These are phyloP conservation scores for Limenitis camilla DNA, from an alignment of 2,888 invertebrate species.

Conservation along the genomic window DNA sequence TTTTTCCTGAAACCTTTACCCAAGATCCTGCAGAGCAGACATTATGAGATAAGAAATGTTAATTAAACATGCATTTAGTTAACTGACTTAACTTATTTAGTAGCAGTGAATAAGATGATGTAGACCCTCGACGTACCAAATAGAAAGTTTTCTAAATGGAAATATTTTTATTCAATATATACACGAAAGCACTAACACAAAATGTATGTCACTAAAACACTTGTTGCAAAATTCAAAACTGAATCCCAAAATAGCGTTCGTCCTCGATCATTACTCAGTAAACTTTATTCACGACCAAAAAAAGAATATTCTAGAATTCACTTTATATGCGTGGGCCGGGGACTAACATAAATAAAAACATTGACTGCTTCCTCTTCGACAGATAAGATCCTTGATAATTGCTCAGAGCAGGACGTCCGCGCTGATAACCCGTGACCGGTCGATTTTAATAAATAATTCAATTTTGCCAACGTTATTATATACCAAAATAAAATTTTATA, in stretches of 20 bases:
- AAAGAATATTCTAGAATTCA: slow-evolving; percentile 49
- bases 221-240: neutral
- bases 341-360: slow-evolving; percentile 61
- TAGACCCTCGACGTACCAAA: no score
- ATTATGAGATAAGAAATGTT: slow-evolving; percentile 44
- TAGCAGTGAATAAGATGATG: no score
- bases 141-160: no score
- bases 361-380: slow-evolving; percentile 59
- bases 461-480: slow-evolving; percentile 13
- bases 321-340: slow-evolving; percentile 40
- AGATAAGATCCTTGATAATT: slow-evolving; percentile 50
- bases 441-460: slow-evolving; percentile 38
- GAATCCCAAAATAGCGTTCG: slow-evolving; percentile 33
- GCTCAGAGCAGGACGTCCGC: slow-evolving; percentile 58
- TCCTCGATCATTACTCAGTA: slow-evolving; percentile 24
- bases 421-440: slow-evolving; percentile 60
- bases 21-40: slow-evolving; percentile 32
- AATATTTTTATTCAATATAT: no score
- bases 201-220: slow-evolving; percentile 8
- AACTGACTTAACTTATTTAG: neutral
- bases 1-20: slow-evolving; percentile 43
- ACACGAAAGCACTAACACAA: no score
- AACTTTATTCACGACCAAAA: slow-evolving; percentile 39
- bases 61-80: slow-evolving; percentile 40
- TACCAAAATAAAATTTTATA: slow-evolving; percentile 5